Conservation (phyloP, 2,113 vertebrate species). For the Carlito syrichta region DNA sequence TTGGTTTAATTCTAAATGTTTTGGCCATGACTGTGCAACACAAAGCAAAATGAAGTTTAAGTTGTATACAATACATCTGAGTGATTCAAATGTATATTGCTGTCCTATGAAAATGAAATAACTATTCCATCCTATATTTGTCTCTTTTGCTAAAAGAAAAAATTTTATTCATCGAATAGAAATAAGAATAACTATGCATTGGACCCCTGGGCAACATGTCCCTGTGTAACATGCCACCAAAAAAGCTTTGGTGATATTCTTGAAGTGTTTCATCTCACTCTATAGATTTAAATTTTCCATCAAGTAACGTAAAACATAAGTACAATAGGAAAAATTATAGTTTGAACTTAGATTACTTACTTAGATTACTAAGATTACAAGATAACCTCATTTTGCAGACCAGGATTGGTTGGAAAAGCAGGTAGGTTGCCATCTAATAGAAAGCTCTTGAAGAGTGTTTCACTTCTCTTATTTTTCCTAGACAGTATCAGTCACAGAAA, state of each 20-base stretch:
- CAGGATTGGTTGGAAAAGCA: not conserved
- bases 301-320: not conserved
- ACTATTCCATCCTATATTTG: not conserved
- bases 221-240: not conserved
- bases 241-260: not conserved
- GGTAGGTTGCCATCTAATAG: no score
- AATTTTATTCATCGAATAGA: not conserved
- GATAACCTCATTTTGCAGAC: conserved; percentile 17
- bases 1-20: conserved; percentile 36
- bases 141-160: conserved; percentile 21
- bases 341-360: no score
- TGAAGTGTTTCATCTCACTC: not conserved
- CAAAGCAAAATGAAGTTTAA: conserved; percentile 14
- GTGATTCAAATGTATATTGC: not conserved
- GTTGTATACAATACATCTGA: not conserved
- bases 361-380: no score
- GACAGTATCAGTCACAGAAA: not conserved
- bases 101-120: not conserved
- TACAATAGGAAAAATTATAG: conserved; percentile 14
- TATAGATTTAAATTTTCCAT: not conserved
- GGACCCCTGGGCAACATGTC: not conserved
- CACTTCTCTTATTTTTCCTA: not conserved
- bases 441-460: no score
- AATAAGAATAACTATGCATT: not conserved
- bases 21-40: not conserved